Evolutionary conservation across 2,797 vertebrate genomes (phyloP), one percentile per base, ranked within the genome.

Genomic region (Phoeniculus purpureus): DNA sequence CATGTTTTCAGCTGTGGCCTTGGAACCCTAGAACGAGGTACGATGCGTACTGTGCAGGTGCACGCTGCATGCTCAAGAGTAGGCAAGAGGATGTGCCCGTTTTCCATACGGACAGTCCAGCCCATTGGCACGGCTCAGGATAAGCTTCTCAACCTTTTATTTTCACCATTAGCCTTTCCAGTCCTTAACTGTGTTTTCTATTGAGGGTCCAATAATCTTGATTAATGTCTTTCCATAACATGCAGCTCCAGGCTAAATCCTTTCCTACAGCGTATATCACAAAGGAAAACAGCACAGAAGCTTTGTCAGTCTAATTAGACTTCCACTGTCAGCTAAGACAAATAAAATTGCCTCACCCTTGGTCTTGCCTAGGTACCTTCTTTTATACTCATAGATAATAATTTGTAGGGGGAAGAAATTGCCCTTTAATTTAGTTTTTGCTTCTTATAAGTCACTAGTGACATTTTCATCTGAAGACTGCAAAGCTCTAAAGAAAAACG

Each of bases 281-380:
- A 96, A 95, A 96, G 89, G 92, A 95, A 81, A 91, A 95, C 87
- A 89, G 92, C 80, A 61, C 81, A 80, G 96, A 95, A 96, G 93
- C 96, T 97, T 97, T 96, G 96, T 97, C 97, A 96, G 92, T 97
- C 96, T 97, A 97, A 97, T 97, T 97, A 97, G 96, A 96, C 92
- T 97, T 95, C 68, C 61, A 75, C 83, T 96, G 94, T 96, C 96
- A 96, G 94, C 87, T 88, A 95, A 96, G 93, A 97, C 94, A 94
- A 95, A 96, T 94, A 92, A 90, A 95, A 92, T 91, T 94, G 74
- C 95, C 90, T 97, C 82, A 90, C 89, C 76, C 83, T 92, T 83
- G 81, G 85, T 94, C 89, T 95, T 91, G 83, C 60, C 27, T 71
- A 95, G 88, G 89, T 95, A 91, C 92, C 94, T 96, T 94, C 59